These are phyloP conservation scores for Ibycter americanus DNA, from an alignment of 2,797 vertebrate species.

Conservation along the genomic window DNA sequence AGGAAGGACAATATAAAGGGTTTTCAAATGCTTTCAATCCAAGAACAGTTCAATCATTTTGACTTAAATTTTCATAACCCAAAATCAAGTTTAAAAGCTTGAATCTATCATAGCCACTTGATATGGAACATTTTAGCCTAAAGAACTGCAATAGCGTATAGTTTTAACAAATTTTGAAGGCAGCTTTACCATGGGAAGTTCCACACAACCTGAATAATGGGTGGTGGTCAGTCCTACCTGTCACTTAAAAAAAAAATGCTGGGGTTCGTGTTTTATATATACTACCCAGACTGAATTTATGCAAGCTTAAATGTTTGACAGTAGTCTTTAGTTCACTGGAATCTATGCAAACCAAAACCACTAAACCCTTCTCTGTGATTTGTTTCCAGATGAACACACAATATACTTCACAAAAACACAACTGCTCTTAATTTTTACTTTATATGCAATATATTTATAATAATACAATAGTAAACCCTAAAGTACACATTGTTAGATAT, in stretches of 20 bases:
- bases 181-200: neutral
- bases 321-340: conserved; percentile 9
- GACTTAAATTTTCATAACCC: neutral
- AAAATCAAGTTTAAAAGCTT: neutral
- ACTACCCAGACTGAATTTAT: neutral
- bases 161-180: neutral
- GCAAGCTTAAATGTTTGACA: conserved; percentile 16
- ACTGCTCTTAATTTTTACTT: conserved; percentile 57
- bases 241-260: neutral
- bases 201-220: neutral
- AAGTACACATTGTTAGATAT: conserved; percentile 45
- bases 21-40: neutral
- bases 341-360: conserved; percentile 2
- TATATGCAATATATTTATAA: conserved; percentile 44
- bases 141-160: neutral
- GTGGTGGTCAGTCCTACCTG: neutral
- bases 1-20: neutral
- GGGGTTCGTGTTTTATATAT: neutral
- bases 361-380: conserved; percentile 34
- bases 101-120: neutral
- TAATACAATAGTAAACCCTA: conserved; percentile 49
- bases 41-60: neutral
- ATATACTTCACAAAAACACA: conserved; percentile 30
- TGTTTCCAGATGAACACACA: conserved; percentile 40
- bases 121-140: neutral